A percentile compares a stretch with the other conserved stretches of the same genome.
Evolutionary conservation across 2,888 invertebrate species (phyloP).

Genomic region (Scaptomyza flava): DNA sequence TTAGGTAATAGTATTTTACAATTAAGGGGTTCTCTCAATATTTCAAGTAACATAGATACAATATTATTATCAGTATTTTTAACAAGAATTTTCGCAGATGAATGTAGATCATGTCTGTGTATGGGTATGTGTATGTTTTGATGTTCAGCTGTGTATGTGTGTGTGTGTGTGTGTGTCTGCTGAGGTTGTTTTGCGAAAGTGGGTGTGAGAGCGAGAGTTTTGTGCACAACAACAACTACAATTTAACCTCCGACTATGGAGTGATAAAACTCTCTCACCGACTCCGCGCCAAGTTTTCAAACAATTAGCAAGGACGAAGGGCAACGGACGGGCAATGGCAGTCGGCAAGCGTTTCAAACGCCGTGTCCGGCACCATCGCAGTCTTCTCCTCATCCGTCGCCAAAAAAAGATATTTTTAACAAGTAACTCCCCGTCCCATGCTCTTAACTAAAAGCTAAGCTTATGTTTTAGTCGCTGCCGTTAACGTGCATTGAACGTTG

Average conservation of each 20-base stretch:
- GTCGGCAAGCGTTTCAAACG: slow-evolving; percentile 63
- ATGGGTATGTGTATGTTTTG: slow-evolving; percentile 23
- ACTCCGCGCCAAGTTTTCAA: slow-evolving; percentile 77
- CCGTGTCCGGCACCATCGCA: slow-evolving; percentile 38
- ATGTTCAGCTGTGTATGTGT: slow-evolving; percentile 9
- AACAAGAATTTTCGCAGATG: slow-evolving; percentile 74
- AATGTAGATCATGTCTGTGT: slow-evolving; percentile 43
- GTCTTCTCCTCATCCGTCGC: slow-evolving; percentile 37
- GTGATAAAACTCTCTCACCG: slow-evolving; percentile 80
- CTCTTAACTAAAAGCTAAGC: slow-evolving; percentile 74
- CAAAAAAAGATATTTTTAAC: slow-evolving; percentile 14
- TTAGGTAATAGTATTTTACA: slow-evolving; percentile 75
- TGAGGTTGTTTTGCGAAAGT: slow-evolving; percentile 44
- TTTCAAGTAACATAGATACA: slow-evolving; percentile 70
- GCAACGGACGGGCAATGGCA: slow-evolving; percentile 32
- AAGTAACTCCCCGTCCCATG: slow-evolving; percentile 20
- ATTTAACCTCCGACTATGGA: slow-evolving; percentile 77
- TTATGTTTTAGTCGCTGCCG: slow-evolving; percentile 75
- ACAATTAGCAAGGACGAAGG: slow-evolving; percentile 49
- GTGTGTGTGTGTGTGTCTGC: slow-evolving; percentile 42
- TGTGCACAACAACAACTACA: slow-evolving; percentile 80
- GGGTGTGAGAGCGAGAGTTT: slow-evolving; percentile 73
- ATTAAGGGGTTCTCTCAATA: slow-evolving; percentile 49
- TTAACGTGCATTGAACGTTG: slow-evolving; percentile 52
- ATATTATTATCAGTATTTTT: slow-evolving; percentile 68